Conservation (phyloP, 2,888 invertebrate species). For the Schizaphis graminum region DNA sequence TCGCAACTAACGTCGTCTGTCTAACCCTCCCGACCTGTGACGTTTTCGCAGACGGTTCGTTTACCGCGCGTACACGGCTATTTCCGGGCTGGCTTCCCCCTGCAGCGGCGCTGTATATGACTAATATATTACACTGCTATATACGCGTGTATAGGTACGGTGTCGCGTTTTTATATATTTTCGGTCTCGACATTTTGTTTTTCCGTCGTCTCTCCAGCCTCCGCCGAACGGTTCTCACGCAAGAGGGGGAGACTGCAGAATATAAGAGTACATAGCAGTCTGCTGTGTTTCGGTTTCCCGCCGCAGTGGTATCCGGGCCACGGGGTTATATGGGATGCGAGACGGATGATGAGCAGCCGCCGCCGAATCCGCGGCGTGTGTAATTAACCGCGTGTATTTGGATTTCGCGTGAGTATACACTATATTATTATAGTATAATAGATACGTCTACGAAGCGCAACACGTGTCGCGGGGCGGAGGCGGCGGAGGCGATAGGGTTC, state of each 20-base stretch:
- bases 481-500: conserved; percentile 1
- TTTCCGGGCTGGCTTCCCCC: conserved; percentile 40
- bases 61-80: conserved; percentile 29
- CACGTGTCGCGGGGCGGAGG: not conserved
- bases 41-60: conserved; percentile 48
- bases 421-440: not conserved
- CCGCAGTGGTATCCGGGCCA: conserved; percentile 34
- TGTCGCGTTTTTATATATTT: not conserved
- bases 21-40: not conserved
- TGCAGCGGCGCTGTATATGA: not conserved
- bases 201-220: not conserved
- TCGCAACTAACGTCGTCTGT: not conserved
- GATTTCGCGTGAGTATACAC: not conserved
- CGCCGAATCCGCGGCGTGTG: conserved; percentile 24
- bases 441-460: not conserved
- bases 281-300: not conserved
- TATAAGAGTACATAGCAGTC: not conserved
- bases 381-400: conserved; percentile 29
- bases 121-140: not conserved
- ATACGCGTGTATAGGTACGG: not conserved
- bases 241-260: not conserved
- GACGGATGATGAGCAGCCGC: not conserved
- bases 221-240: not conserved
- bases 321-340: conserved; percentile 25
- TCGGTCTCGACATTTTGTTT: not conserved